Conservation (phyloP, 2,797 vertebrate species). For the Gallinago solitaria region DNA sequence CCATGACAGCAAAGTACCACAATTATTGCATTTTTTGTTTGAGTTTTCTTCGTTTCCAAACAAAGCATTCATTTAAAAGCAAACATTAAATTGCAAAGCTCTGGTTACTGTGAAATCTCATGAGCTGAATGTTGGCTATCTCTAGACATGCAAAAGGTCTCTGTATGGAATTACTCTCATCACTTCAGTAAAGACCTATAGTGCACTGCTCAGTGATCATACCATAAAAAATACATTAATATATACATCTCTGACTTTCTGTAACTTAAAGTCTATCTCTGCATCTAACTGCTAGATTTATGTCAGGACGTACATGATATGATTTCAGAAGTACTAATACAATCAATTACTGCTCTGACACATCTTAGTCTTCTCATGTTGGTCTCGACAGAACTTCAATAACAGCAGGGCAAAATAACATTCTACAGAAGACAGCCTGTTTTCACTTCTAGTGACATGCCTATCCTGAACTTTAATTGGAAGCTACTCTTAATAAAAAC, state of each 20-base stretch:
- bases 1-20: background rate
- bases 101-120: background rate
- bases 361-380: background rate
- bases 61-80: background rate
- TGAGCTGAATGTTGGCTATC: background rate
- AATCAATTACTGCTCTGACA: background rate
- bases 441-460: background rate
- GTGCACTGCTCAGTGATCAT: background rate
- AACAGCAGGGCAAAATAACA: background rate
- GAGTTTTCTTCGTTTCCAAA: background rate
- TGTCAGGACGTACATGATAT: background rate
- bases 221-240: background rate
- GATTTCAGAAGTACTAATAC: background rate
- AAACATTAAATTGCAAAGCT: background rate
- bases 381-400: background rate
- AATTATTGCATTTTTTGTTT: background rate
- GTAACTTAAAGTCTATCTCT: background rate
- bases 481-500: background rate
- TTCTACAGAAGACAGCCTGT: background rate
- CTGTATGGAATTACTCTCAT: background rate
- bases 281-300: background rate
- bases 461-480: background rate
- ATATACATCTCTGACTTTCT: background rate
- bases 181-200: background rate
- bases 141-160: background rate